Percentiles rank a stretch among this genome's conserved stretches.
phyloP scores from a whole-genome alignment of 2,113 vertebrate genomes.

The Dolichotis patagonum region DNA sequence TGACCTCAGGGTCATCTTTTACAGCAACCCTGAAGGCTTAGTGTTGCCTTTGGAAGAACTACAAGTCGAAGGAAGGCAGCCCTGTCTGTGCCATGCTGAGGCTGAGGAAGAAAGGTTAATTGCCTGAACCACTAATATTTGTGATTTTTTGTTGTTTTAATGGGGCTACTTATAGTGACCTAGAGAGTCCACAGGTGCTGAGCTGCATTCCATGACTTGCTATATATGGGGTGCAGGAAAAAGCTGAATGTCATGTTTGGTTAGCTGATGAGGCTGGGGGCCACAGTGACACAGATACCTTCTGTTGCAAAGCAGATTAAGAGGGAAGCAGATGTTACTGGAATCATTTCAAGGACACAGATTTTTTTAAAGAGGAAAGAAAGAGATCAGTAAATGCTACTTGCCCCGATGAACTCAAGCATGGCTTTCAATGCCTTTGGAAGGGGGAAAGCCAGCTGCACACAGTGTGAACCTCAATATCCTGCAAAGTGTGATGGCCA shows the following conservation, averaged over 20 bases:
- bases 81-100: not conserved
- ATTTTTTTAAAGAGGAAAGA: not conserved
- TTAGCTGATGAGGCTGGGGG: not conserved
- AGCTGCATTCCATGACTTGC: not conserved
- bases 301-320: conserved; percentile 42
- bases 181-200: not conserved
- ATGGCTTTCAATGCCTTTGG: not conserved
- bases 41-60: not conserved
- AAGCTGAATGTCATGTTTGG: not conserved
- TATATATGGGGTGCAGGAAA: not conserved
- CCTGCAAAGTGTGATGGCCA: not conserved
- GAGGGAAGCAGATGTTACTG: conserved; percentile 8
- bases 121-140: not conserved
- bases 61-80: not conserved
- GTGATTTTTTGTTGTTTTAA: not conserved
- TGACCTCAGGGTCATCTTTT: not conserved
- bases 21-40: not conserved
- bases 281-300: not conserved
- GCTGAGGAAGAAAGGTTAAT: not conserved
- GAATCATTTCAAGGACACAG: not conserved
- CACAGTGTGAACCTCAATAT: not conserved
- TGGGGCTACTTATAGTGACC: not conserved
- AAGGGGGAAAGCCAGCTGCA: not conserved
- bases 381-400: not conserved
- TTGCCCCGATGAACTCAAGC: not conserved